Conservation (phyloP, 1,140 invertebrate species). For the Lepidurus arcticus region DNA sequence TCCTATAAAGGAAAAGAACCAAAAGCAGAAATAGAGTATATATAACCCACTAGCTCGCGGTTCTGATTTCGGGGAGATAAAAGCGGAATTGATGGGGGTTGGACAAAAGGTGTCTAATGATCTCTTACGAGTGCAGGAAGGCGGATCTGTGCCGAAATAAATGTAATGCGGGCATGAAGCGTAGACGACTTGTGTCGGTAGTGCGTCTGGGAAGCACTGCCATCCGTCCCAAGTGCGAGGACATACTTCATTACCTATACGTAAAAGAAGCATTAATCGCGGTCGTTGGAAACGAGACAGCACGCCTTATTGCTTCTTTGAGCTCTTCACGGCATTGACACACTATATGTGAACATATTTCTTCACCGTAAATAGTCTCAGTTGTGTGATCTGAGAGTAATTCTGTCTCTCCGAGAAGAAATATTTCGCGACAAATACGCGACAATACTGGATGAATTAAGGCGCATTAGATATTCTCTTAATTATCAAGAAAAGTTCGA, state of each 20-base stretch:
- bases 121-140: conserved; percentile 43
- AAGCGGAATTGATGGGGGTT: not conserved
- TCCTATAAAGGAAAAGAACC: conserved; percentile 37
- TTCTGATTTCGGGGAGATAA: not conserved
- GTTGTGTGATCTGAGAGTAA: too few relatives aligned
- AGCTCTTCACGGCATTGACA: conserved; percentile 7
- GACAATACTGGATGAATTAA: too few relatives aligned
- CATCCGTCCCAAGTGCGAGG: conserved; percentile 50
- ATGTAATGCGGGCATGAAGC: conserved; percentile 44
- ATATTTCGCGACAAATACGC: too few relatives aligned
- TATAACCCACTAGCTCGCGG: not conserved
- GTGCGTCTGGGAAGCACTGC: conserved; percentile 45
- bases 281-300: not conserved
- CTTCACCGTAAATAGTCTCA: not conserved
- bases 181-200: conserved; percentile 36
- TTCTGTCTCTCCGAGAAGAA: too few relatives aligned
- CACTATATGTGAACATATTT: not conserved
- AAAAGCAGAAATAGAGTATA: not conserved
- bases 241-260: conserved; percentile 38
- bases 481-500: too few relatives aligned
- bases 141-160: conserved; percentile 40
- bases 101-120: not conserved
- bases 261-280: conserved; percentile 4
- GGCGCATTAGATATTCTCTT: too few relatives aligned
- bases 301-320: conserved; percentile 8